Evolutionary conservation across 92 coral and sea anemone species (phyloP).

Genomic region (Ricordea florida): DNA sequence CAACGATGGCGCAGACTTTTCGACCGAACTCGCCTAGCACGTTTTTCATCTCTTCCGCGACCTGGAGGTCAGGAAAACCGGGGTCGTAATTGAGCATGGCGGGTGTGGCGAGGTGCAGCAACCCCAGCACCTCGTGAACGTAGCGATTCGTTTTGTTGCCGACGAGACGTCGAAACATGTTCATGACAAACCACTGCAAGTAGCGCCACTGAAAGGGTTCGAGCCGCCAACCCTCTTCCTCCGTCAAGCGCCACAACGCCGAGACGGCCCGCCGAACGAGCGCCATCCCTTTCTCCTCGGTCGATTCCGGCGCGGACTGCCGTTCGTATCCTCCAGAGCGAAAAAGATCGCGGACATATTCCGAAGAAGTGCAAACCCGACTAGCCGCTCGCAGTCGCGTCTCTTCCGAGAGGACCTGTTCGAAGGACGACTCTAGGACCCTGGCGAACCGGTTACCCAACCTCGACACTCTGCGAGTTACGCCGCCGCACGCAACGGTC

Average conservation of each 20-base stretch:
- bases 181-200: background rate
- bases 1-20: background rate
- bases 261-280: background rate
- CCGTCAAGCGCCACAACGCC: background rate
- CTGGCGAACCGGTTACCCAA: slow-evolving; percentile 11
- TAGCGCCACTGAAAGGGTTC: slow-evolving; percentile 3
- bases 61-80: background rate
- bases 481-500: background rate
- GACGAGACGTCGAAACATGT: background rate
- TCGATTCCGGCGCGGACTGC: background rate
- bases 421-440: background rate
- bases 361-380: background rate
- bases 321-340: background rate
- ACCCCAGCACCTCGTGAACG: background rate
- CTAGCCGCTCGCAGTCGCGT: background rate
- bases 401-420: background rate
- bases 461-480: background rate
- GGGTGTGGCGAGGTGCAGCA: background rate
- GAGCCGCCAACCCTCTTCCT: background rate
- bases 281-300: background rate
- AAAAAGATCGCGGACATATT: background rate
- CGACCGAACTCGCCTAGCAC: background rate
- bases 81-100: background rate
- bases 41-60: background rate
- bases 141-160: background rate